Evolutionary conservation across 2,888 invertebrate genomes (phyloP).

Genomic region (Prosapia bicincta): DNA sequence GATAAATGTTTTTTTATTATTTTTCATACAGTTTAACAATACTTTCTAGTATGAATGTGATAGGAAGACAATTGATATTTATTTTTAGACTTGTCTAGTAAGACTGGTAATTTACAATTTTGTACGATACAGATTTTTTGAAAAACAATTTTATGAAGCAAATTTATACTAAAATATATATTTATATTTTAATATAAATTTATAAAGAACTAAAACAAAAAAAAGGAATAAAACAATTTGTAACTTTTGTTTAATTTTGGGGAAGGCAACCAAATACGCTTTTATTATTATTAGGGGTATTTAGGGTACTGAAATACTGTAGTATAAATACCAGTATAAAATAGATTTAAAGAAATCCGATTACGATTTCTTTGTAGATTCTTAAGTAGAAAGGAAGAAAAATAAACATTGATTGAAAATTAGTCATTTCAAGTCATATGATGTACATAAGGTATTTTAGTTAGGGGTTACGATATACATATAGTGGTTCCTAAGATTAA

Average conservation of each 20-base stretch:
- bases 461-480: slow-evolving; percentile 2
- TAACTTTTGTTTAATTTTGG: slow-evolving; percentile 44
- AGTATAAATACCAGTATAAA: slow-evolving; percentile 6
- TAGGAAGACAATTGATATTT: background rate
- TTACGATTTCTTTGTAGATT: slow-evolving; percentile 10
- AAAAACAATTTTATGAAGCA: no score
- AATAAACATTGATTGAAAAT: slow-evolving; percentile 23
- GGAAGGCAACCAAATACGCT: slow-evolving; percentile 71
- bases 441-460: slow-evolving; percentile 34
- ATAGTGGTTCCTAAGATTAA: background rate
- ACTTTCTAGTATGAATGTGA: background rate
- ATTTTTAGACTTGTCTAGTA: background rate
- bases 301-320: slow-evolving; percentile 2
- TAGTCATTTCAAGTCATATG: slow-evolving; percentile 50
- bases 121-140: background rate
- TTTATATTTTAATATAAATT: background rate
- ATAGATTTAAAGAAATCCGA: slow-evolving; percentile 14
- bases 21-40: background rate
- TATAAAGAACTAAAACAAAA: background rate
- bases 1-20: background rate
- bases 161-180: no score
- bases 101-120: background rate
- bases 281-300: slow-evolving; percentile 40
- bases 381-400: background rate
- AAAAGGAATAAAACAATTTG: background rate